Evolutionary conservation across 2,888 invertebrate genomes (phyloP), one percentile per base, ranked within the genome.

Genomic region (Caenorhabditis sp.): DNA sequence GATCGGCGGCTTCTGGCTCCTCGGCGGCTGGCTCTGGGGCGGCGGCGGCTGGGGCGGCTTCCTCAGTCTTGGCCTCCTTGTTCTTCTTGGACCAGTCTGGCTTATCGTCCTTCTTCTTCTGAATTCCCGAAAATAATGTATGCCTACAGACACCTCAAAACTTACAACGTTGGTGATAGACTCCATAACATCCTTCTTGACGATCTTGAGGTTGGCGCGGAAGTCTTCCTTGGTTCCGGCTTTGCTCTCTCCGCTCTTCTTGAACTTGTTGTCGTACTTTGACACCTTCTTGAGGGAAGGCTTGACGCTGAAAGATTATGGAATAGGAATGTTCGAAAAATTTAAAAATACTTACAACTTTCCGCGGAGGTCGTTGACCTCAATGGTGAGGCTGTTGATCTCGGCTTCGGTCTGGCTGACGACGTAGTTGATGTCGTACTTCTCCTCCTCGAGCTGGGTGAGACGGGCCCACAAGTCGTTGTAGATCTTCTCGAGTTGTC

Each of bases 291-390:
- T 98, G 94, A 99, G 85, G 49, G 90, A 82, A 19, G 91, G 91
- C 85, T 91, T 91, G 38, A 91, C 91, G 84, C 91, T 91, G 75
- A 80, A 89, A 86, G 24, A 16, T 12, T 19, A 19, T 28, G 31
- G 12, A 28, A 41, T 14, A 26, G n/a, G 1, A 28, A 19, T 56
- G 10, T 10, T 38, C 2, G 6, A 38, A 10, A 54, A 19, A 69
- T 0, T 4, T 31, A 22, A 7, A 24, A 19, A 28, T 44, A 93
- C 93, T 93, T 92, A 93, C 93, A 98, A 99, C 95, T 99, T 99
- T 94, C 99, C 98, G 94, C 98, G 96, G 94, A 98, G 96, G 95
- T 99, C 98, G 94, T 98, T 99, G 93, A 99, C 98, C 95, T 98
- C 97, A 94, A 96, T 95, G 95, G 97, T 98, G 94, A 99, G 95